These are phyloP conservation scores for Adineta ricciae DNA, from an alignment of 2,888 invertebrate genomes.

Conservation along the genomic window DNA sequence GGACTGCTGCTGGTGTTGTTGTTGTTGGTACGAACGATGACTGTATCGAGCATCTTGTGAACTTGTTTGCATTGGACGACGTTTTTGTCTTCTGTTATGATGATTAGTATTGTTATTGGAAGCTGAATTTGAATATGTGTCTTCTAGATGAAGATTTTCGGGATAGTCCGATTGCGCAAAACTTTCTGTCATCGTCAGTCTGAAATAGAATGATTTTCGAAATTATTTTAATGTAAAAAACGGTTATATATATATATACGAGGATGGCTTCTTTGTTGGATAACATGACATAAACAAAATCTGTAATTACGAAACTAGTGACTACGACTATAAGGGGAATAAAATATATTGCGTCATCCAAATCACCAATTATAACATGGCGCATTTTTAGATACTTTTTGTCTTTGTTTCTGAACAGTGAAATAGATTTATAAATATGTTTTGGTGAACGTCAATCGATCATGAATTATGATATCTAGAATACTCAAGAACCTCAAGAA, in stretches of 20 bases:
- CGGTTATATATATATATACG: not conserved
- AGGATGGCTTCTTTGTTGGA: not conserved
- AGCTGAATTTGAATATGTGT: not conserved
- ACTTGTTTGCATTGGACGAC: not conserved
- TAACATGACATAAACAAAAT: not conserved
- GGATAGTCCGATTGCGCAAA: not conserved
- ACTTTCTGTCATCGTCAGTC: not conserved
- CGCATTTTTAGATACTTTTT: not conserved
- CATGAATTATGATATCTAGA: not conserved
- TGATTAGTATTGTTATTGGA: not conserved
- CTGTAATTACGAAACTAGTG: not conserved
- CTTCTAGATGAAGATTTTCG: not conserved
- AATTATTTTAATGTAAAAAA: not conserved
- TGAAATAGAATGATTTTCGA: not conserved
- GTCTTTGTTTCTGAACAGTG: not conserved
- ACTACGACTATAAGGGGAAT: not conserved
- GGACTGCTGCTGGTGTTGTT: not conserved
- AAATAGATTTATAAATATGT: too few relatives aligned
- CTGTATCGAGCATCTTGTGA: not conserved
- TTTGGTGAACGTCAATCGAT: too few relatives aligned
- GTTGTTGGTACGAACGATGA: not conserved
- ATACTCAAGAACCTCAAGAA: not conserved
- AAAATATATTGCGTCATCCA: not conserved
- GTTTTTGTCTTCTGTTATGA: not conserved
- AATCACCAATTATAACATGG: not conserved